Evolutionary conservation across 1,140 invertebrate genomes (phyloP), one percentile per base, ranked within the genome.

Genomic region (Hyles euphorbiae): DNA sequence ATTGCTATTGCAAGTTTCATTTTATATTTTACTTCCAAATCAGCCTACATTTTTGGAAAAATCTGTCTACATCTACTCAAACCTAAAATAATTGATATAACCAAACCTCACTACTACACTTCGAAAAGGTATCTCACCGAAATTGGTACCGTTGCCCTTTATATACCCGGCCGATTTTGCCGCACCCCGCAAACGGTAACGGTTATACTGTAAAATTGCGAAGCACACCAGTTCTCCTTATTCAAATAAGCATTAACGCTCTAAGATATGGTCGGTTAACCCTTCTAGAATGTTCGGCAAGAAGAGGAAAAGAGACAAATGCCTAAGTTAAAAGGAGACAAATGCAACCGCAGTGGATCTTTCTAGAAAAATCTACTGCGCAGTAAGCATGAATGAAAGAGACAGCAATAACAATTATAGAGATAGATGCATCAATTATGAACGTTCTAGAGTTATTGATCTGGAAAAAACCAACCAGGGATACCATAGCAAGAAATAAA

Each of bases 271-370:
- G 65, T 61, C 44, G 70, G 34, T 56, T 76, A 54, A 71, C 51
- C 56, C 22, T 79, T 83, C 80, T 79, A 76, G 80, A 83, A 78
- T 60, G 11, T 83, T 83, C 79, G 55, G 53, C 62, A 50, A 49
- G 50, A 45, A 48, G 52, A 22, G 9, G 53, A 52, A 40, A 9
- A 46, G 61, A 54, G 58, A 67, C 7, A 45, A n/a, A 36, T 4
- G 36, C 34, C 60, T 50, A 51, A 52, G 58, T 34, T 40, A 51
- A 48, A 67, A 52, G 46, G 53, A 44, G 60, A 67, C 22, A 33
- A 5, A 9, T n/a, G 12, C 40, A 48, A 60, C 52, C 47, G 40
- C 34, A 40, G 11, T 44, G 11, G 44, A 33, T 44, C 34, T 34
- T 66, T 66, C 64, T 53, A 61, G 59, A 66, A 66, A 7, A 34